Evolutionary conservation across 2,113 vertebrate genomes (phyloP).

Genomic region (Cavia aperea): DNA sequence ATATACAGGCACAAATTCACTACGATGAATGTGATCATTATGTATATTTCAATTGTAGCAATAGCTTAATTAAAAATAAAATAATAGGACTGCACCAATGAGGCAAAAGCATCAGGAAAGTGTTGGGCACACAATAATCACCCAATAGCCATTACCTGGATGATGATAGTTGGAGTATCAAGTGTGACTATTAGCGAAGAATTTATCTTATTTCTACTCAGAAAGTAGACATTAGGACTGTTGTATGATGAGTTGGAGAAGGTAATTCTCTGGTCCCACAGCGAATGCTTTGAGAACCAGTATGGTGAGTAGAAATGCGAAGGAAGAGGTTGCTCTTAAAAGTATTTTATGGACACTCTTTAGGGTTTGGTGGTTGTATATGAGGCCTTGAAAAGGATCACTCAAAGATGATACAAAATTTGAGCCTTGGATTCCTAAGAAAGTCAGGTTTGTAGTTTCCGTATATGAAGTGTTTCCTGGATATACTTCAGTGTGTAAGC

Average conservation of each 20-base stretch:
- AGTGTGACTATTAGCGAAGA: not conserved
- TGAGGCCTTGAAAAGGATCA: not conserved
- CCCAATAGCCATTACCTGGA: not conserved
- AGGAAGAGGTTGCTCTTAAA: not conserved
- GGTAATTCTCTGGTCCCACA: not conserved
- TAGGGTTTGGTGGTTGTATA: not conserved
- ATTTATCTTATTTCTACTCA: not conserved
- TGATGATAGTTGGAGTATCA: not conserved
- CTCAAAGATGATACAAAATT: not conserved
- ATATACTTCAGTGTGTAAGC: not conserved
- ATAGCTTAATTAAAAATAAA: too few relatives aligned
- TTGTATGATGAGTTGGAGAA: not conserved
- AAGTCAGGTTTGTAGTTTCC: not conserved
- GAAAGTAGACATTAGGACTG: not conserved
- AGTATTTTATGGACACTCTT: not conserved
- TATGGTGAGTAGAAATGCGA: too few relatives aligned
- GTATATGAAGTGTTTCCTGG: not conserved
- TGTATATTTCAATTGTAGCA: too few relatives aligned
- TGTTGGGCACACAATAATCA: not conserved
- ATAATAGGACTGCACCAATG: not conserved
- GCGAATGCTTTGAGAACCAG: not conserved
- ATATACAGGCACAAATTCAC: too few relatives aligned
- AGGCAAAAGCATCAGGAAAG: not conserved
- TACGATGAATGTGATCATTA: too few relatives aligned
- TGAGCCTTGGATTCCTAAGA: not conserved